Percentiles rank a stretch among this genome's conserved stretches.
phyloP scores from a whole-genome alignment of 2,797 vertebrate species.

The Craterocephalus amniculus region DNA sequence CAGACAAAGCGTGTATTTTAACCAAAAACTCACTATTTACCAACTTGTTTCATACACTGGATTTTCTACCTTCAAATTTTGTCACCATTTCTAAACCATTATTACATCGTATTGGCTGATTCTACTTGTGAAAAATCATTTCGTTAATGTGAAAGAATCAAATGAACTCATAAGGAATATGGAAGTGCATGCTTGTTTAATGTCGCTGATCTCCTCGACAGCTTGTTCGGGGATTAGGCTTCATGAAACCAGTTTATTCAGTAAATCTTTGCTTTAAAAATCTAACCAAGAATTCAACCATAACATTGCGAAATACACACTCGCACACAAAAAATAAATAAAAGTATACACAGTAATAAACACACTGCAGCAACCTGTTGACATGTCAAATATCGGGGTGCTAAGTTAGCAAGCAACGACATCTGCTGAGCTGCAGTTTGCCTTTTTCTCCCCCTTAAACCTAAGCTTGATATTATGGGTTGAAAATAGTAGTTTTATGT shows the following conservation, averaged over 20 bases:
- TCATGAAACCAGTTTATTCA: neutral
- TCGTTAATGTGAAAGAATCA: neutral
- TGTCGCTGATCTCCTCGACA: conserved; percentile 22
- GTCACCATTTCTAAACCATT: too few species aligned
- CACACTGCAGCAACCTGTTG: conserved; percentile 36
- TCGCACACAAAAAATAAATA: too few species aligned
- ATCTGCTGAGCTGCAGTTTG: conserved; percentile 4
- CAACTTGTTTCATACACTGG: too few species aligned
- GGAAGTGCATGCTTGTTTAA: conserved; percentile 17
- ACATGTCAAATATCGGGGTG: conserved; percentile 24
- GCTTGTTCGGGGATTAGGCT: conserved; percentile 13
- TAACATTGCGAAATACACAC: neutral
- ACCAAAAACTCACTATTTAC: too few species aligned
- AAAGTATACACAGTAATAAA: too few species aligned
- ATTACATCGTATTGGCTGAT: too few species aligned
- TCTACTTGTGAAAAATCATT: too few species aligned
- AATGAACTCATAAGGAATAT: neutral
- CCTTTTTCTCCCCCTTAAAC: neutral
- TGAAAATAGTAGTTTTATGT: rapidly evolving
- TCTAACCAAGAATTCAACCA: neutral
- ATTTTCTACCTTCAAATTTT: too few species aligned
- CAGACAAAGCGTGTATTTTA: too few species aligned
- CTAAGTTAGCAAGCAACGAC: conserved; percentile 45
- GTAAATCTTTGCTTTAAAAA: neutral
- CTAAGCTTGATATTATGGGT: neutral